Base-by-base conservation (phyloP, 2,797 vertebrate genomes). In the Smutsia gigantea region DNA sequence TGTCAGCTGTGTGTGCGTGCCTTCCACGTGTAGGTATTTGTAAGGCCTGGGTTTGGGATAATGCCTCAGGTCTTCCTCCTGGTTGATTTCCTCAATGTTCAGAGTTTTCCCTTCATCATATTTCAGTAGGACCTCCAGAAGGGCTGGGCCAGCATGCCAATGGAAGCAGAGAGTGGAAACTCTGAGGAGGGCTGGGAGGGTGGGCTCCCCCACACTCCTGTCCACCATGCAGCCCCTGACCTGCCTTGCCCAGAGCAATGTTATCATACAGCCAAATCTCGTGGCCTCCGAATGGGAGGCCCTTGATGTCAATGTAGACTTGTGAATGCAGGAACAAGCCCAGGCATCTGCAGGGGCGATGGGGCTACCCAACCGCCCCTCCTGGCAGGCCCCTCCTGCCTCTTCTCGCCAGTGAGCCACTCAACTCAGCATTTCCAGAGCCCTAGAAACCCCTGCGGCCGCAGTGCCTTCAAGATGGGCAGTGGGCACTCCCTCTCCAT, bases 321-420 rank as follows among this genome's bases (percentile, higher is more conserved):
- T 0, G 21, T 23, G 21, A 18, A 51, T 19, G 1, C 1, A 1
- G n/a, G 11, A 31, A 42, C 3, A 34, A 42, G 55, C 9, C 42
- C 14, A 15, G 8, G 14, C 2, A 0, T 55, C 42, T 39, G 25
- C 5, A 13, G 17, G 7, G 61, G 57, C 0, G 0, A 61, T 5
- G 2, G 14, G 7, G 59, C 7, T 42, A 1, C 7, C 21, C 0
- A 0, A 42, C 18, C 5, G 18, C 18, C 6, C 6, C 4, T 27
- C 53, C 13, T 11, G 0, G 34, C 25, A 27, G 53, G 23, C 8
- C 42, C 19, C 55, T 18, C 7, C 9, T 75, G 39, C 39, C 39
- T 39, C 39, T 39, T 29, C 57, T 79, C 10, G 0, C 9, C 31
- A 87, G 68, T 34, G 13, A 14, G n/a, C 29, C 6, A 3, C 21